Percentiles rank a stretch among this genome's conserved stretches.
Evolutionary conservation across 1,140 invertebrate genomes (phyloP).

Genomic region (Arion vulgaris): DNA sequence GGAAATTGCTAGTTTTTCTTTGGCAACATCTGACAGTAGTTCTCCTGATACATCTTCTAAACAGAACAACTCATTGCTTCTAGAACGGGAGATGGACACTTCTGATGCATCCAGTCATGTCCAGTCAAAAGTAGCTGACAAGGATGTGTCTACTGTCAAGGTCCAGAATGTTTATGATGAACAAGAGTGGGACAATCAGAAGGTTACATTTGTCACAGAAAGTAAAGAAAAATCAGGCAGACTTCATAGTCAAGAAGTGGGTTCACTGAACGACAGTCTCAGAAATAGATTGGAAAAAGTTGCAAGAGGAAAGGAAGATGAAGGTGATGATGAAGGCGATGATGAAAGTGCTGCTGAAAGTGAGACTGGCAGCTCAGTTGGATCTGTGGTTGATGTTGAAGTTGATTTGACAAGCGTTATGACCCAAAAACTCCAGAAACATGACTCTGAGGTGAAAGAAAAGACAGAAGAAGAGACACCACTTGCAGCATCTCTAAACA

Average conservation of each 20-base stretch:
- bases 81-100: not conserved
- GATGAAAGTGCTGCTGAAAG: constrained; percentile 8
- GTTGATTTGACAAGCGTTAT: not conserved
- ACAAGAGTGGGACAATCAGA: too few species aligned
- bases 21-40: not conserved
- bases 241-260: not conserved
- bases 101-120: not conserved
- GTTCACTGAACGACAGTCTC: not conserved
- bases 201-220: not conserved
- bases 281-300: not conserved
- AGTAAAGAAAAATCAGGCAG: not conserved
- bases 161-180: too few species aligned
- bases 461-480: not conserved
- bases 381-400: constrained; percentile 26
- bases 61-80: not conserved
- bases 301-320: constrained; percentile 2
- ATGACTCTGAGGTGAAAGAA: constrained; percentile 14
- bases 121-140: not conserved
- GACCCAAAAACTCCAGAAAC: constrained; percentile 17
- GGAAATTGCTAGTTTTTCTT: not conserved
- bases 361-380: constrained; percentile 12
- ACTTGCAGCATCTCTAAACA: not conserved
- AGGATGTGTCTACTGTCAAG: not conserved
- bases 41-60: not conserved
- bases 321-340: too few species aligned